Evolutionary conservation across 1,140 invertebrate species (phyloP).

Genomic region (Drosophila truncata): DNA sequence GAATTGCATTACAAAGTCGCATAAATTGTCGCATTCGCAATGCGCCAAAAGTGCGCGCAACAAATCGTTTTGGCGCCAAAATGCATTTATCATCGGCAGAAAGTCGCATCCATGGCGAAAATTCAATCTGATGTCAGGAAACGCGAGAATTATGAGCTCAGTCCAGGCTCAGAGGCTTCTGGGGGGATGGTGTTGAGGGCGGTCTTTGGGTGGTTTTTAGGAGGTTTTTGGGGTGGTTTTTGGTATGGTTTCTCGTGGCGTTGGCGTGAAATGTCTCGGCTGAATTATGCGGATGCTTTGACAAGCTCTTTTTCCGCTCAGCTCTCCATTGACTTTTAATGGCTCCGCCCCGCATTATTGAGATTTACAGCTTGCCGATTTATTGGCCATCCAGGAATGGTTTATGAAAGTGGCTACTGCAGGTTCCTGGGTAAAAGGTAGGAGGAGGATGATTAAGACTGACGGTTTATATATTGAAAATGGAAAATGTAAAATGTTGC

Average conservation of each 20-base stretch:
- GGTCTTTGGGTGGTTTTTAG: background rate
- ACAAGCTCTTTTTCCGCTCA: conserved; percentile 55
- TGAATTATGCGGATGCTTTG: conserved; percentile 54
- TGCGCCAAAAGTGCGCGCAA: conserved; percentile 69
- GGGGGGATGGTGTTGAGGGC: background rate
- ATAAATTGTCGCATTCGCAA: conserved; percentile 62
- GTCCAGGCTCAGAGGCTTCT: conserved; percentile 15
- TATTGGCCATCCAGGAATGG: conserved; percentile 41
- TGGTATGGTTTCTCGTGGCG: background rate
- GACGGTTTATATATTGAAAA: conserved; percentile 6
- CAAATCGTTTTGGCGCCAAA: conserved; percentile 70
- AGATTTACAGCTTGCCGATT: conserved; percentile 51
- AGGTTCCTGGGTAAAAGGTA: background rate
- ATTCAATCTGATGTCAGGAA: conserved; percentile 68
- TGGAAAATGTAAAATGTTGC: background rate
- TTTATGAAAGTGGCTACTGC: conserved; percentile 20
- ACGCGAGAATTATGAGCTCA: conserved; percentile 70
- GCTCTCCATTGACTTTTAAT: conserved; percentile 50
- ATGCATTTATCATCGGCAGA: conserved; percentile 69
- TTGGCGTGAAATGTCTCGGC: conserved; percentile 35
- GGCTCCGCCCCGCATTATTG: conserved; percentile 45
- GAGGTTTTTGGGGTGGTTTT: background rate
- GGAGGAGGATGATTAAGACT: background rate
- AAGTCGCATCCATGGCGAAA: conserved; percentile 65
- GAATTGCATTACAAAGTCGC: conserved; percentile 79